Base-by-base conservation (phyloP, 2,113 vertebrate genomes). In the Scopus umbretta region DNA sequence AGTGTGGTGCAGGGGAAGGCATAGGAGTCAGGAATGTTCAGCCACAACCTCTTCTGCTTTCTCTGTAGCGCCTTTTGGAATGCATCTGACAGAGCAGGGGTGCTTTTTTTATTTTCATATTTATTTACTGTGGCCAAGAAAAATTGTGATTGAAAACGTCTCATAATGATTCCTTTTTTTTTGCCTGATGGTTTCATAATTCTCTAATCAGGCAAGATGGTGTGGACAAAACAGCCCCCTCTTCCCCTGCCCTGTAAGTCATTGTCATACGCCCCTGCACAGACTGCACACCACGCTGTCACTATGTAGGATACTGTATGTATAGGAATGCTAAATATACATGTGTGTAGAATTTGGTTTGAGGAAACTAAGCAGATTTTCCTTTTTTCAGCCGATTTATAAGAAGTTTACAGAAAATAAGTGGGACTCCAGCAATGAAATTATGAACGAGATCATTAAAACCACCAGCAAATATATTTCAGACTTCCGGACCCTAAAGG, bases 351-450 rank as follows among this genome's bases (percentile, higher is more conserved):
- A 63, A n/a, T 72, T 94, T 71, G 14, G 38, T 94, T 86, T 50
- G 34, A 47, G 43, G 20, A 23, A 83, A 55, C 55, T 93, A 53
- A 97, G n/a, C 9, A 49, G 7, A 40, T 92, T 70, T 91, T 82
- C 53, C 11, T 84, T 80, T 75, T 84, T 88, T 20, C 94, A 99
- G 99, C 87, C 92, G 7, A 86, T 92, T n/a, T 98, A 98, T 94
- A 97, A 90, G 84, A 98, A 73, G 40, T 97, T 99, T 73, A 98
- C 98, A 42, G 99, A 98, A 49, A 88, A 94, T 11, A 96, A 74
- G 72, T 99, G 99, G 98, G 88, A 98, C 5, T 98, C 96, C 17
- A 96, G 97, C 4, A 83, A 75, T 5, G 96, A 98, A 34, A 97
- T 94, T 49, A 96, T 98, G 80, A 96, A 97, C 2, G 96, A 97